phyloP scores from a whole-genome alignment of 2,797 vertebrate species.

The Presbytis comata region DNA sequence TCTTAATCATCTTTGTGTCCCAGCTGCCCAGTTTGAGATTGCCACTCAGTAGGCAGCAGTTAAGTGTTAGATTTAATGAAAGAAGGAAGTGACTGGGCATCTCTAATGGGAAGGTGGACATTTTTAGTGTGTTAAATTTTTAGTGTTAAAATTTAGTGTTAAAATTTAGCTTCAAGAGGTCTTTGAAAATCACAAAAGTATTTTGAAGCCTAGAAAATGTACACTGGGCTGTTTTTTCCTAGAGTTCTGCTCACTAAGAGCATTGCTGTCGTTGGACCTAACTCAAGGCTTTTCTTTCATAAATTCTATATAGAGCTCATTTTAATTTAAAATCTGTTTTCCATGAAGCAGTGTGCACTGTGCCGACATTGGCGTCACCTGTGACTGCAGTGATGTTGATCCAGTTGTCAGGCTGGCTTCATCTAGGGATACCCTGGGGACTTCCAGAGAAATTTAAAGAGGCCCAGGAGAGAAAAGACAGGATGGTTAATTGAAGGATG shows the following conservation, averaged over 20 bases:
- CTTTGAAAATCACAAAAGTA: not conserved
- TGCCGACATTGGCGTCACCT: not conserved
- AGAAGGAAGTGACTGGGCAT: no score
- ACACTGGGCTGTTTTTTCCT: not conserved
- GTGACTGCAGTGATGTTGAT: not conserved
- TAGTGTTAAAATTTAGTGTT: no score
- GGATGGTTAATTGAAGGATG: not conserved
- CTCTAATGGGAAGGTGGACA: no score
- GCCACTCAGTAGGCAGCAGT: not conserved
- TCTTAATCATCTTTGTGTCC: not conserved
- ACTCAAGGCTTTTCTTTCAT: not conserved
- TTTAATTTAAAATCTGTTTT: not conserved
- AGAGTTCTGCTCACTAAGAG: not conserved
- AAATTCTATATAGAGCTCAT: not conserved
- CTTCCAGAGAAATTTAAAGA: not conserved
- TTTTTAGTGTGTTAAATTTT: no score
- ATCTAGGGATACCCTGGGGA: not conserved
- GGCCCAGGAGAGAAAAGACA: not conserved
- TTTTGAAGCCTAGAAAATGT: not conserved
- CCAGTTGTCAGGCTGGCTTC: not conserved
- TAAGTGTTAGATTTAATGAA: no score
- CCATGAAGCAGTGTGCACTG: rapidly evolving
- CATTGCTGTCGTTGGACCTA: not conserved
- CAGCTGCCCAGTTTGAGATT: rapidly evolving
- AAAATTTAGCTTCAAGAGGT: not conserved